A percentile compares a stretch with the other conserved stretches of the same genome.
phyloP scores from a whole-genome alignment of 64 coral and sea anemone genomes.

The Astreopora myriophthalma region DNA sequence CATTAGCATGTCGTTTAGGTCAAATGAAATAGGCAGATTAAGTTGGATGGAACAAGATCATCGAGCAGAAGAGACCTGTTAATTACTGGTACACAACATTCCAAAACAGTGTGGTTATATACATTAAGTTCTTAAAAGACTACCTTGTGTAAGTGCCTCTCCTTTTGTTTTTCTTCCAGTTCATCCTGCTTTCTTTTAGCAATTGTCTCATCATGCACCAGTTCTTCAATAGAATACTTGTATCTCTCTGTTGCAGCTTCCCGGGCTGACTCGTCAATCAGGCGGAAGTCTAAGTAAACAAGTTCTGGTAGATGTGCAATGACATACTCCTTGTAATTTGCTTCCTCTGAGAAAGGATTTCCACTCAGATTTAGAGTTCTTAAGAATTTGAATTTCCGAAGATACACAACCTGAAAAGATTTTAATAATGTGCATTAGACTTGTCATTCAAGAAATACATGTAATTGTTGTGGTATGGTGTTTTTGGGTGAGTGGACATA shows the following conservation, averaged over 20 bases:
- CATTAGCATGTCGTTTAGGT: neutral
- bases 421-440: neutral
- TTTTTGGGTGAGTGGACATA: too few relatives aligned
- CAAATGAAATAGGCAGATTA: neutral
- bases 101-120: too few relatives aligned
- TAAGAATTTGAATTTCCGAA: constrained; percentile 82
- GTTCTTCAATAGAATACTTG: constrained; percentile 95
- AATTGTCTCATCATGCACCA: constrained; percentile 93
- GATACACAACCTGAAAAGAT: constrained; percentile 77
- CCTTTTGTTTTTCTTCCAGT: constrained; percentile 58
- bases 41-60: too few relatives aligned
- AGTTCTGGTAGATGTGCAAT: constrained; percentile 95
- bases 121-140: too few relatives aligned
- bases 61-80: too few relatives aligned
- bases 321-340: constrained; percentile 92
- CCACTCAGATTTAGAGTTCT: constrained; percentile 93
- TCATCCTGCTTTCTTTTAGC: constrained; percentile 83
- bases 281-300: constrained; percentile 93
- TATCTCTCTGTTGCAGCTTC: constrained; percentile 93
- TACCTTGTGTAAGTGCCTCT: constrained; percentile 93
- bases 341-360: constrained; percentile 95
- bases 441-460: too few relatives aligned
- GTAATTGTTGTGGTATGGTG: too few relatives aligned
- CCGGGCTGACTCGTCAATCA: constrained; percentile 86
- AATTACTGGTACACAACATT: too few relatives aligned